Evolutionary conservation across 2,888 invertebrate genomes (phyloP).

Genomic region (Disparrhopalites patrizii): DNA sequence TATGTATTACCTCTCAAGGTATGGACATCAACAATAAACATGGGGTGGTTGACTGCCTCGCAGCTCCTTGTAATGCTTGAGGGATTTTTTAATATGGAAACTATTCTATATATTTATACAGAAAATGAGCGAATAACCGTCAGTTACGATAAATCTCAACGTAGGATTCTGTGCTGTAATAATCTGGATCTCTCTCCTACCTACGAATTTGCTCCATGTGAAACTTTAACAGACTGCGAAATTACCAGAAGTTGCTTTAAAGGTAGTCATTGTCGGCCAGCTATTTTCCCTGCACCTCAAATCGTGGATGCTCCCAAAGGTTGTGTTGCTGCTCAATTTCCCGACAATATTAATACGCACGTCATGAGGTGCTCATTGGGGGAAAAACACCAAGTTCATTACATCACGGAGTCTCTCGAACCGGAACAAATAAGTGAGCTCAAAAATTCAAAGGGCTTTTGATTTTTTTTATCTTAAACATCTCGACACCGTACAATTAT

Average conservation of each 20-base stretch:
- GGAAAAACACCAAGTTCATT: constrained; percentile 26
- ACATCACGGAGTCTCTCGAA: constrained; percentile 38
- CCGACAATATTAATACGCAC: constrained; percentile 41
- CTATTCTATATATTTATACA: constrained; percentile 13
- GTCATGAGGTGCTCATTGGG: constrained; percentile 42
- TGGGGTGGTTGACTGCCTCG: too few species aligned
- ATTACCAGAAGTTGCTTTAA: constrained; percentile 43
- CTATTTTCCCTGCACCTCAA: constrained; percentile 38
- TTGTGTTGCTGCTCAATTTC: constrained; percentile 42
- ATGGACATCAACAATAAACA: too few species aligned
- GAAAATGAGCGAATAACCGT: constrained; percentile 27
- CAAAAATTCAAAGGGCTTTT: background rate
- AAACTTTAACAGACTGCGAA: constrained; percentile 42
- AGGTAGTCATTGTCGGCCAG: constrained; percentile 41
- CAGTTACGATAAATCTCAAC: constrained; percentile 37
- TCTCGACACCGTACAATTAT: too few species aligned
- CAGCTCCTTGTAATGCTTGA: too few species aligned
- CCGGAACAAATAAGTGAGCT: constrained; percentile 41
- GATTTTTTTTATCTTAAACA: too few species aligned
- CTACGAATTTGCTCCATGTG: constrained; percentile 44
- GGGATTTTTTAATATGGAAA: background rate
- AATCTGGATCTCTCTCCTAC: constrained; percentile 40
- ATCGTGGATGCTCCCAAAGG: constrained; percentile 44
- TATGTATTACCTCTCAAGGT: too few species aligned
- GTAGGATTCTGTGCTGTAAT: constrained; percentile 42